Evolutionary conservation across 2,797 vertebrate species (phyloP).

Genomic region (Cossypha heuglini): DNA sequence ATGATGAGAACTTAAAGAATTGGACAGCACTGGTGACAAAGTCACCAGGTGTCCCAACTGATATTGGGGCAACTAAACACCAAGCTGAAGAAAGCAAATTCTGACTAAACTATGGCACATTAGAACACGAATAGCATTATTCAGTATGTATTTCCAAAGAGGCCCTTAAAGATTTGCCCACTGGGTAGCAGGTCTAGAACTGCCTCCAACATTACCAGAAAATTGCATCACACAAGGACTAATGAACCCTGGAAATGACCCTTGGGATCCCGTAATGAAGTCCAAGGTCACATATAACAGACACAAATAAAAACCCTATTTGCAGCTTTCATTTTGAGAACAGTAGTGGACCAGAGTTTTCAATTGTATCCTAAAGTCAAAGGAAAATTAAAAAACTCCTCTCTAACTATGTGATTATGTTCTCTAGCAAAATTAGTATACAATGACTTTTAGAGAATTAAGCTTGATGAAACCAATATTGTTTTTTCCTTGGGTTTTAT

Average conservation of each 20-base stretch:
- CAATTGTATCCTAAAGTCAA: not conserved
- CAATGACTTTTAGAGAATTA: not conserved
- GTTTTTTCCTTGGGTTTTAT: not conserved
- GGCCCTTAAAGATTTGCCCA: not conserved
- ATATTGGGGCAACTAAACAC: accelerated
- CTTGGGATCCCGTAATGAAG: not conserved
- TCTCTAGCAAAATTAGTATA: not conserved
- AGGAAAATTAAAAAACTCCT: not conserved
- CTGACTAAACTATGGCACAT: accelerated
- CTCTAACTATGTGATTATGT: not conserved
- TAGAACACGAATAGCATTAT: not conserved
- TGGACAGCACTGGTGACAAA: not conserved
- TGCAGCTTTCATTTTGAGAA: not conserved
- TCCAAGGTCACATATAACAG: not conserved
- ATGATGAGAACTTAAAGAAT: not conserved
- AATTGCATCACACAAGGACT: not conserved
- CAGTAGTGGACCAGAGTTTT: not conserved
- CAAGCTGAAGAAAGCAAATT: not conserved
- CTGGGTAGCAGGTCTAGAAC: not conserved
- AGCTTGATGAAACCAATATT: not conserved
- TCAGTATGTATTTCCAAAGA: not conserved
- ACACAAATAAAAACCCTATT: not conserved
- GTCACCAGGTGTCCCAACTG: not conserved
- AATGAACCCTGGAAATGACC: not conserved
- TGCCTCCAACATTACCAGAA: not conserved